phyloP scores from a whole-genome alignment of 2,888 invertebrate species.

The Oscheius sp. region DNA sequence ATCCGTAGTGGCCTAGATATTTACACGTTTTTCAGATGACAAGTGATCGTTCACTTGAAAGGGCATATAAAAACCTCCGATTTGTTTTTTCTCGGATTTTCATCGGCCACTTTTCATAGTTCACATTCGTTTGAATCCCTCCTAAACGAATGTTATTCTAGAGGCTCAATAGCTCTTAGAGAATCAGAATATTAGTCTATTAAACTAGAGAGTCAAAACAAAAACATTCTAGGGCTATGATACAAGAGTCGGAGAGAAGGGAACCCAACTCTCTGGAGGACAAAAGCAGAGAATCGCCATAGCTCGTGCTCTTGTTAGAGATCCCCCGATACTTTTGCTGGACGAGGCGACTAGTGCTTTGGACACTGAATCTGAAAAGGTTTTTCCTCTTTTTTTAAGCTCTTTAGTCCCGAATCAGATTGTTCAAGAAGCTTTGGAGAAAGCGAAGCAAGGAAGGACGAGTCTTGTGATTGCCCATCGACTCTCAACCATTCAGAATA shows the following conservation, averaged over 20 bases:
- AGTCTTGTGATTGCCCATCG: slow-evolving; percentile 68
- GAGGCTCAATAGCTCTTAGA: no score
- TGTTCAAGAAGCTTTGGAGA: slow-evolving; percentile 86
- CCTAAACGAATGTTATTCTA: no score
- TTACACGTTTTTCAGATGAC: no score
- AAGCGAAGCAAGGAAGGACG: slow-evolving; percentile 77
- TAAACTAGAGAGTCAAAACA: neutral
- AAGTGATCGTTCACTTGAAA: no score
- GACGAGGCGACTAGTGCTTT: slow-evolving; percentile 60
- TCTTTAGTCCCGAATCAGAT: slow-evolving; percentile 36
- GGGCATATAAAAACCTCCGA: no score
- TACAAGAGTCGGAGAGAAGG: slow-evolving; percentile 72
- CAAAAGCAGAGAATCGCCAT: slow-evolving; percentile 72
- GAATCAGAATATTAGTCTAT: no score
- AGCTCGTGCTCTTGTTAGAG: slow-evolving; percentile 56
- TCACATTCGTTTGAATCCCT: no score
- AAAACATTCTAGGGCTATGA: slow-evolving; percentile 61
- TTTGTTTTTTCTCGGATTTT: no score
- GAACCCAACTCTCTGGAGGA: slow-evolving; percentile 72
- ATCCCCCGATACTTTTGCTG: slow-evolving; percentile 51
- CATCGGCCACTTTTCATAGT: no score
- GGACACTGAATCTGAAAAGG: slow-evolving; percentile 58
- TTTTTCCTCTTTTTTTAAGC: slow-evolving; percentile 41
- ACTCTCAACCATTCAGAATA: slow-evolving; percentile 65
- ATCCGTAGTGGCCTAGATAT: no score